These are phyloP conservation scores for Heliconius hortense DNA, from an alignment of 2,888 invertebrate species.

Conservation along the genomic window DNA sequence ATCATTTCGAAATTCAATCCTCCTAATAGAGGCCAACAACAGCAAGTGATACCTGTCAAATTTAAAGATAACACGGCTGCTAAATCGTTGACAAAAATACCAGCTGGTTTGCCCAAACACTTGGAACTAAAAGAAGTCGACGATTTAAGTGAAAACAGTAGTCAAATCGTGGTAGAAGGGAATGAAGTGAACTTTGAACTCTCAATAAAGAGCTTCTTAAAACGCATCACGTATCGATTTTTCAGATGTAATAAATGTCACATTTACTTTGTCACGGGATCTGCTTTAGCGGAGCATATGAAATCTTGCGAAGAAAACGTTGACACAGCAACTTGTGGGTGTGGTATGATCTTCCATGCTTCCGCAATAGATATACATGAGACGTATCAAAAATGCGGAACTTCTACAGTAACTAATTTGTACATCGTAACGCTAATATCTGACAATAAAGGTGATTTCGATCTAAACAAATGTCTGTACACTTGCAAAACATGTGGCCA, in stretches of 20 bases:
- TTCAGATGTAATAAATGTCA: constrained; percentile 34
- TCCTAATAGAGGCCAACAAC: neutral
- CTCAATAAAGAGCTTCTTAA: neutral
- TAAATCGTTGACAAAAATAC: neutral
- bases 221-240: neutral
- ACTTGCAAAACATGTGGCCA: constrained; percentile 44
- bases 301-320: neutral
- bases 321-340: neutral
- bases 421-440: constrained; percentile 1
- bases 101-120: neutral
- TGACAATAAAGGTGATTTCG: neutral
- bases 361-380: constrained; percentile 22
- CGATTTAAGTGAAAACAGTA: neutral
- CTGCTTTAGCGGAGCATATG: constrained; percentile 13
- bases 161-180: neutral
- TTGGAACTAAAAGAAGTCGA: neutral
- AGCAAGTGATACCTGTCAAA: neutral
- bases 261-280: constrained; percentile 29
- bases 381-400: constrained; percentile 8
- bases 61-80: neutral
- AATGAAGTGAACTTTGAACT: neutral
- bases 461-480: constrained; percentile 28
- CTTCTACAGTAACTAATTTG: neutral
- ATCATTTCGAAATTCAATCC: constrained; percentile 23
- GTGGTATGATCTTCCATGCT: constrained; percentile 28